These are phyloP conservation scores for Acleris cristana DNA, from an alignment of 2,888 invertebrate species.

Conservation along the genomic window DNA sequence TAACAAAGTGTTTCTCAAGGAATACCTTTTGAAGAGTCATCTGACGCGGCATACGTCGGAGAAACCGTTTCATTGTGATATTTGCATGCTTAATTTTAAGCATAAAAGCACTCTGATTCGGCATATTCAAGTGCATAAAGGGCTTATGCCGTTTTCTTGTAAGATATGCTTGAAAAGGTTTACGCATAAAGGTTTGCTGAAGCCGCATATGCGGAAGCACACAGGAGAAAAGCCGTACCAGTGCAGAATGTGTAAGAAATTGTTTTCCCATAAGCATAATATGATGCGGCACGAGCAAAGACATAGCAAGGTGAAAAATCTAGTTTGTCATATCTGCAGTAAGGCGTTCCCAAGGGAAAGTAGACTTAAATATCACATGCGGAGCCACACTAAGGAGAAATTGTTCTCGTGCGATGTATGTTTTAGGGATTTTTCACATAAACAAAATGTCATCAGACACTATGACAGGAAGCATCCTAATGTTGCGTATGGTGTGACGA, in stretches of 20 bases:
- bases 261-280: conserved; percentile 66
- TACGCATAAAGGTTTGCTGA: conserved; percentile 50
- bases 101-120: conserved; percentile 60
- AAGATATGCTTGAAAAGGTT: conserved; percentile 52
- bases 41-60: conserved; percentile 46
- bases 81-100: conserved; percentile 54
- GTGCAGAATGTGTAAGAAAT: conserved; percentile 58
- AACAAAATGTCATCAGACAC: conserved; percentile 66
- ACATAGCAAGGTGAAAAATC: conserved; percentile 58
- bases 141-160: conserved; percentile 50
- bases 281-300: conserved; percentile 60
- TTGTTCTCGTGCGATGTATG: conserved; percentile 62
- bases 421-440: conserved; percentile 63
- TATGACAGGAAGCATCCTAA: conserved; percentile 66
- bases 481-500: conserved; percentile 50
- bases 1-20: conserved; percentile 47
- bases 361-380: conserved; percentile 66
- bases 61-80: conserved; percentile 46
- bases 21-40: conserved; percentile 49
- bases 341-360: conserved; percentile 67
- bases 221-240: conserved; percentile 58
- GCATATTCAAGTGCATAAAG: conserved; percentile 59
- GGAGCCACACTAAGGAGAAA: conserved; percentile 59
- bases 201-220: conserved; percentile 59
- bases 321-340: conserved; percentile 63